phyloP scores from a whole-genome alignment of 2,797 vertebrate species.

The Enteromius treurensis region DNA sequence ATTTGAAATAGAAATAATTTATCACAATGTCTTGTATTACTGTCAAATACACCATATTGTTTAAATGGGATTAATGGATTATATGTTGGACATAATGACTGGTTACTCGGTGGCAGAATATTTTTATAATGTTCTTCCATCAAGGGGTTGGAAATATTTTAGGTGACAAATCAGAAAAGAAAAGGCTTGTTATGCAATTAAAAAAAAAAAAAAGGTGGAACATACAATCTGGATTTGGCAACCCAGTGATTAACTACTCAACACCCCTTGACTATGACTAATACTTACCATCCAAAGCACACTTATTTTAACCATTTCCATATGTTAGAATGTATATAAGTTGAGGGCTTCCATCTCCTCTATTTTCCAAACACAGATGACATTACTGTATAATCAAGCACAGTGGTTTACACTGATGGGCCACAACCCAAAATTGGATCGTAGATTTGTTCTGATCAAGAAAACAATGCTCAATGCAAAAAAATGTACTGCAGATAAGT shows the following conservation, averaged over 20 bases:
- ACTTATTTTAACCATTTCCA: not conserved
- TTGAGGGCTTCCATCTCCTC: not conserved
- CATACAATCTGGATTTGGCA: conserved; percentile 45
- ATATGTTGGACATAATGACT: not conserved
- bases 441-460: not conserved
- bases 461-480: not conserved
- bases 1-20: not conserved
- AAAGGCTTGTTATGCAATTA: conserved; percentile 18
- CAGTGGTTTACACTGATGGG: not conserved
- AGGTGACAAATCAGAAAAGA: not conserved
- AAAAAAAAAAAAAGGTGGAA: conserved; percentile 1
- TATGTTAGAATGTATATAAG: conserved; percentile 4
- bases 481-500: not conserved
- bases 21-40: not conserved
- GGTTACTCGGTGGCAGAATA: not conserved
- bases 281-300: not conserved
- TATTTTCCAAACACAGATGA: conserved; percentile 30
- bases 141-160: conserved; percentile 12
- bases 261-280: conserved; percentile 50
- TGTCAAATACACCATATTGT: not conserved
- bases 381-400: not conserved
- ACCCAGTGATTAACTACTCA: conserved; percentile 28
- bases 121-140: not conserved
- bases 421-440: not conserved
- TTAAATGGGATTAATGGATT: conserved; percentile 35